Base-by-base conservation (phyloP, 2,888 invertebrate genomes). In the Cataglyphis albicans region DNA sequence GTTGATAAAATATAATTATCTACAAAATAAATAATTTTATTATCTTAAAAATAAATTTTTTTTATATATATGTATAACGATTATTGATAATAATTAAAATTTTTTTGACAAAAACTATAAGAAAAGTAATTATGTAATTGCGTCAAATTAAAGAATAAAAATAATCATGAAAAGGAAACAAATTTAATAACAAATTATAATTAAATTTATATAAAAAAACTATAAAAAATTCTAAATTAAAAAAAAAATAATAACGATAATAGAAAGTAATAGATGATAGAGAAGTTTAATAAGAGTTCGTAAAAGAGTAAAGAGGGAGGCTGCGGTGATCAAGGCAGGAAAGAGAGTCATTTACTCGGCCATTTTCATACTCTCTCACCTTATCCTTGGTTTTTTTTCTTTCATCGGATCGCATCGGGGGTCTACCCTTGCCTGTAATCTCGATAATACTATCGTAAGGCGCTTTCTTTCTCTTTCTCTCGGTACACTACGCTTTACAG, bases 391-490 rank as follows among this genome's bases (percentile, higher is more conserved):
- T 48, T 55, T 57, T 74, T 74, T 57, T 35, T 48, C 52, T 74
- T 64, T 52, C 84, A 21, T 78, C 73, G 68, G 65, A 55, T 70
- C 29, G 67, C 72, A 83, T 25, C 81, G 68, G 86, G 81, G 87
- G 65, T 73, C 70, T 55, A 84, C 82, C 83, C 84, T 86, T 83
- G 91, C 86, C 91, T 91, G 90, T 91, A 92, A 93, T 93, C 92
- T 92, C 90, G 89, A 91, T 93, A 93, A 93, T 92, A 91, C 90
- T 89, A 90, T 90, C 88, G 88, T 89, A 90, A 90, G 90, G 87
- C 91, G 91, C 87, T 88, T 88, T 82, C 78, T 63, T 74, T 70
- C 44, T 76, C 41, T 32, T 6, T 32, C 44, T 76, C 29, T 76
- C 21, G 86, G 84, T 86, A 78, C 84, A 85, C 89, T 86, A 91